Base-by-base conservation (phyloP, 2,113 vertebrate genomes). In the Psettodes erumei region DNA sequence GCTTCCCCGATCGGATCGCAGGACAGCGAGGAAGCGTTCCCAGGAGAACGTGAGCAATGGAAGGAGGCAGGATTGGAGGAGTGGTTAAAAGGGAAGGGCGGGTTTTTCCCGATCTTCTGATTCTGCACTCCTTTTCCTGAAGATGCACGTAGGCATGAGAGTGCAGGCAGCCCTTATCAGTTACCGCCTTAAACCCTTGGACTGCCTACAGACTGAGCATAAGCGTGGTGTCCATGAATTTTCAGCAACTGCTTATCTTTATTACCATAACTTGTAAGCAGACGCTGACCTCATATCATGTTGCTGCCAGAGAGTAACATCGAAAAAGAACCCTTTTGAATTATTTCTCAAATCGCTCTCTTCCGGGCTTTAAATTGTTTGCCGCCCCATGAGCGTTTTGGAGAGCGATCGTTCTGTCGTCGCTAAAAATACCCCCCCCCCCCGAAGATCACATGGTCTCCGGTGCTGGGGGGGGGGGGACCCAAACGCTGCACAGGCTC, bases 61-160 rank as follows among this genome's bases (percentile, higher is more conserved):
- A 85, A 77, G 72, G 43, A 78, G 47, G 63, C 30, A 38, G 37
- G 54, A 37, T 55, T 54, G 27, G 54, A 67, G 43, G 55, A 71
- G 63, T 71, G n/a, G 61, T 21, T 47, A 5, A 65, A 59, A 71
- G 55, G 56, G 67, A 43, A 87, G 81, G 86, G 81, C 74, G 88
- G 74, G 64, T 84, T 86, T 89, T n/a, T n/a, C n/a, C 75, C 28
- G 12, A 78, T 86, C 69, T 62, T 74, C 37, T 16, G 69, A 86
- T 84, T 73, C 65, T 55, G 18, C 54, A 32, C n/a, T 82, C 51
- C 68, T 81, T 79, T 82, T 65, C 74, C 85, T 69, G 45, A 79
- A 62, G 75, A 82, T 63, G 81, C 85, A 91, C 77, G 82, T 90
- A 89, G 82, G 75, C 79, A 84, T 79, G 40, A 8, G 45, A 37